Evolutionary conservation across 2,113 vertebrate genomes (phyloP).

Genomic region (Chamaetylas fuelleborni): DNA sequence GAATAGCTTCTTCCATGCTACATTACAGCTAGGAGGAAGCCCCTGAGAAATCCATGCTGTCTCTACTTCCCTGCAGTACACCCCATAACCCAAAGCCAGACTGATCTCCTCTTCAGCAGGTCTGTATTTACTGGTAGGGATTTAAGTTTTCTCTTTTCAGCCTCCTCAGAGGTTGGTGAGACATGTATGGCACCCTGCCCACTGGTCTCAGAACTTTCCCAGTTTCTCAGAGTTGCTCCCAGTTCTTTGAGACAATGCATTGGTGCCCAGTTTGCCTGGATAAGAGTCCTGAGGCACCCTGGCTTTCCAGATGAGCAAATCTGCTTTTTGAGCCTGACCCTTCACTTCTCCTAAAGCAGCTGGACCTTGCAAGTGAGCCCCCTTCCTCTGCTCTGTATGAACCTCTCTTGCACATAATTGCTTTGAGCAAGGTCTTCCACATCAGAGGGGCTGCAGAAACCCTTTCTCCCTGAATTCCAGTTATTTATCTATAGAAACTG

Average conservation of each 20-base stretch:
- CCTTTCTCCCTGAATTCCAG: neutral
- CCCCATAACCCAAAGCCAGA: neutral
- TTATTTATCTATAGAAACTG: neutral
- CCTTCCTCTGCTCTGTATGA: neutral
- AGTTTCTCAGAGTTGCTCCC: neutral
- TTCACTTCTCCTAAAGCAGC: neutral
- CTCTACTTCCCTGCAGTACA: neutral
- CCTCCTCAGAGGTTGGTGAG: neutral
- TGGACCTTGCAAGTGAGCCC: neutral
- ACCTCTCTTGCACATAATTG: neutral
- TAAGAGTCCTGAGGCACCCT: neutral
- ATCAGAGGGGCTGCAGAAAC: neutral
- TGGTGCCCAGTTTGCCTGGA: neutral
- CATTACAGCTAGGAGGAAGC: neutral
- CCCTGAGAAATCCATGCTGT: neutral
- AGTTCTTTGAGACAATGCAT: neutral
- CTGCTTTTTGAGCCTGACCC: neutral
- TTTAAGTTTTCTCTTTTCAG: neutral
- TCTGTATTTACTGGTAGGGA: neutral
- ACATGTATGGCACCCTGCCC: neutral
- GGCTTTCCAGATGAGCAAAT: neutral
- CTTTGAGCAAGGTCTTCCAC: neutral
- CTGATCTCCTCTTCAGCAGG: neutral
- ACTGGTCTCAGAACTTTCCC: neutral
- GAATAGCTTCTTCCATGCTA: neutral